Evolutionary conservation across 1,140 invertebrate genomes (phyloP), one percentile per base, ranked within the genome.

Genomic region (Venturia canescens): DNA sequence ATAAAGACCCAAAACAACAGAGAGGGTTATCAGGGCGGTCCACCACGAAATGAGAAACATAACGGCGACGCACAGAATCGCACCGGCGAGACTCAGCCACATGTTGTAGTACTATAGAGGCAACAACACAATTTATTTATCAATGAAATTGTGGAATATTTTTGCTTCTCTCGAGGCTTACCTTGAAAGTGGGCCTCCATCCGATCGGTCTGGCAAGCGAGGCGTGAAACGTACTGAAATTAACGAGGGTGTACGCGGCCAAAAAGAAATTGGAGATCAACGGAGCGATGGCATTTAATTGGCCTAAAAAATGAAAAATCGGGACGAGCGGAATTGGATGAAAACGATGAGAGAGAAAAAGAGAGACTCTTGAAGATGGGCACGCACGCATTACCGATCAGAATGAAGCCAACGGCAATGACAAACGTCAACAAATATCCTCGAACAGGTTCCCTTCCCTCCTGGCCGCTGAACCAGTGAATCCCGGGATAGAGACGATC

Each of bases 221-320:
- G 27, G 98, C 98, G 93, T 99, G 98, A 91, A 99, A 99, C 69
- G 98, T 99, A 74, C 97, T 97, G 90, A 98, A 99, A 92, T 99
- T 99, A 82, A 99, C 98, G 29, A 99, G 94, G 80, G 97, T 97
- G 88, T 99, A 99, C 7, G 98, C 97, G 83, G 98, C 98, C 86
- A 99, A 93, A 92, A 99, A 99, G 92, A 99, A 99, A 89, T 99
- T 99, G 26, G 98, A 99, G 83, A 99, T 99, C 74, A 99, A 92
- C 6, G 98, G 98, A 38, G 98, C 98, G 83, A 99, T 99, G 48
- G 95, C 92, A 90, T 99, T 98, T 44, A 99, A 90, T 87, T 98
- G 96, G 85, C 96, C 96, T 96, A 92, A 83, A 93, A 94, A 87
- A 26, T 66, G 1, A 21, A 70, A 89, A 92, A 82, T n/a, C n/a